A percentile compares a stretch with the other conserved stretches of the same genome.
Conservation (phyloP, 92 coral and sea anemone genomes). For the Galaxea fascicularis region DNA sequence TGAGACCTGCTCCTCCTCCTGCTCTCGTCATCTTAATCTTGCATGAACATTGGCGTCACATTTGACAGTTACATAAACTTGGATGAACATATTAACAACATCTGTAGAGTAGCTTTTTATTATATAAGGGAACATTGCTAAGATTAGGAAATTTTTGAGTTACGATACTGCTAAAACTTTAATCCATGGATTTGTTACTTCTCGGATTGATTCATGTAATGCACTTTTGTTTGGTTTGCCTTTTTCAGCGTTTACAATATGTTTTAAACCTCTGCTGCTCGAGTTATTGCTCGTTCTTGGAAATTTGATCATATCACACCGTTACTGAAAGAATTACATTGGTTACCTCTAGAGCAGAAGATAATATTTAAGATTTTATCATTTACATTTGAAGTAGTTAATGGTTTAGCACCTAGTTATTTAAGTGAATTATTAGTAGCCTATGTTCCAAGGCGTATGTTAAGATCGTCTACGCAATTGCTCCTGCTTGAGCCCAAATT, state of each 20-base stretch:
- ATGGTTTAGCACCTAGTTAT: no score
- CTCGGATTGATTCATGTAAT: no score
- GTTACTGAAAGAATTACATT: slow-evolving; percentile 41
- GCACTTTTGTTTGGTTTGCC: slow-evolving; percentile 28
- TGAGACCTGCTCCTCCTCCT: slow-evolving; percentile 38
- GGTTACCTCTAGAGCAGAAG: slow-evolving; percentile 33
- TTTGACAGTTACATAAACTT: slow-evolving; percentile 18
- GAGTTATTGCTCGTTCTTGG: slow-evolving; percentile 3
- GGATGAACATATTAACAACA: not conserved
- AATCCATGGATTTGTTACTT: slow-evolving; percentile 28
- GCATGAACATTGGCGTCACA: slow-evolving; percentile 28
- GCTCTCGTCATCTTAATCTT: slow-evolving; percentile 16
- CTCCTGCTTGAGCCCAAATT: no score
- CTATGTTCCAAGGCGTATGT: no score
- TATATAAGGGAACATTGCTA: not conserved
- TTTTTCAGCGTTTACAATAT: slow-evolving; percentile 29
- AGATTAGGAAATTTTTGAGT: slow-evolving; percentile 18
- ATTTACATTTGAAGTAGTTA: no score
- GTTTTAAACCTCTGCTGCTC: slow-evolving; percentile 34
- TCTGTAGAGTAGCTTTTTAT: slow-evolving; percentile 6
- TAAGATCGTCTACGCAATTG: no score
- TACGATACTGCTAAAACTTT: not conserved
- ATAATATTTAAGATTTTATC: no score
- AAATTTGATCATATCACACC: slow-evolving; percentile 40
- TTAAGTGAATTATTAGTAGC: no score